phyloP scores from a whole-genome alignment of 2,888 invertebrate species.

The Athetis lepigone region DNA sequence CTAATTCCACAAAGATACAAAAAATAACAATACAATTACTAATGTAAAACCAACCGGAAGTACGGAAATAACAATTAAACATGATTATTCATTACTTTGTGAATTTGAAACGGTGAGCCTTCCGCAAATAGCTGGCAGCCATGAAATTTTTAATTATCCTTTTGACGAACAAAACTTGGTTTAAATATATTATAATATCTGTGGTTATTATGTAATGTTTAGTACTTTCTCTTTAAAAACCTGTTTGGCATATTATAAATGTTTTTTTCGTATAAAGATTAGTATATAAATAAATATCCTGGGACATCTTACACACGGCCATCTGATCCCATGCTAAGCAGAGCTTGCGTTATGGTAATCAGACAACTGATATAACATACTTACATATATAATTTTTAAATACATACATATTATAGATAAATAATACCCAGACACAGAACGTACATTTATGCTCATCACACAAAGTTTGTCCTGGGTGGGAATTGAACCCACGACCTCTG shows the following conservation, averaged over 20 bases:
- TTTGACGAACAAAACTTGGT: slow-evolving; percentile 8
- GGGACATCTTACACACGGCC: no score
- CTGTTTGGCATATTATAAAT: slow-evolving; percentile 35
- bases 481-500: no score
- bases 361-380: no score
- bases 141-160: slow-evolving; percentile 56
- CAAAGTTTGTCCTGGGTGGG: no score
- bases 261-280: slow-evolving; percentile 13
- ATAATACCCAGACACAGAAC: no score
- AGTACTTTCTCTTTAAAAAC: slow-evolving; percentile 37
- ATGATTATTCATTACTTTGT: slow-evolving; percentile 36
- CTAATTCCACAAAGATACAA: not conserved
- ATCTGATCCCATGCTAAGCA: no score
- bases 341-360: no score
- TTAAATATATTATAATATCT: slow-evolving; percentile 3
- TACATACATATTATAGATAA: no score
- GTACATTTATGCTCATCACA: no score
- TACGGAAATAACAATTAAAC: slow-evolving; percentile 44
- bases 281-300: no score
- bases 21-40: slow-evolving; percentile 8
- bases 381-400: no score
- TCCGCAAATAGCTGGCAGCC: slow-evolving; percentile 32
- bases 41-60: slow-evolving; percentile 24
- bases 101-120: slow-evolving; percentile 44
- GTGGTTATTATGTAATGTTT: slow-evolving; percentile 11